Evolutionary conservation across 2,888 invertebrate genomes (phyloP), one percentile per base, ranked within the genome.

Genomic region (Pollenia griseotomentosa): DNA sequence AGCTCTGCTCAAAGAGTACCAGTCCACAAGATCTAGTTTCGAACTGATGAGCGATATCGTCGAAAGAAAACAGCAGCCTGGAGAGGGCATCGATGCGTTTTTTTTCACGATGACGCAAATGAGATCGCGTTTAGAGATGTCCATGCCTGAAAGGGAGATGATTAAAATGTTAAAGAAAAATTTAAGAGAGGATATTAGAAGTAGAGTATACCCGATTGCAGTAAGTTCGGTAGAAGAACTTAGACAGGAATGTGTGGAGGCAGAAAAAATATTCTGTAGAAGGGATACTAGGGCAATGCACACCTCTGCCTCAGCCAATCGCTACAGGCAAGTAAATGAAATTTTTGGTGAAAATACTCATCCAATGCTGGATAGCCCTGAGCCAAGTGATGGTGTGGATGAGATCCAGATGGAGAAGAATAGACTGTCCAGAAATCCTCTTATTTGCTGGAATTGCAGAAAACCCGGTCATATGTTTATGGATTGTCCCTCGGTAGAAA

Each of bases 141-240:
- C 61, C 6, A 48, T 83, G 1, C 10, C 51, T 44, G 78, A 83
- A 33, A 65, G 19, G 6, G 83, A 83, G 12, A 78, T 78, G 71
- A 71, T 83, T 10, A 77, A 44, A 33, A 78, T 77, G 9, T 12
- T 61, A 2, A 78, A 83, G 23, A 63, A 75, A 53, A 83, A 83
- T 70, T 16, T 77, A 11, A 59, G 53, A 9, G 77, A 51, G 16
- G 61, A 12, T 33, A 9, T 78, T 11, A 70, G 53, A 3, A 5
- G 42, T 5, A 63, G 44, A 6, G 71, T 77, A 4, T 83, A 70
- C 14, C 83, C 77, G 0, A 77, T 70, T 0, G 6, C 40, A 8
- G 57, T 75, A 5, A 16, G 12, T 12, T 48, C 46, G 1, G 19
- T 82, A 12, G 83, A 77, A 16, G 70, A 75, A 9, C 8, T 82